These are phyloP conservation scores for Amiota communis DNA, from an alignment of 2,888 invertebrate species.

Conservation along the genomic window DNA sequence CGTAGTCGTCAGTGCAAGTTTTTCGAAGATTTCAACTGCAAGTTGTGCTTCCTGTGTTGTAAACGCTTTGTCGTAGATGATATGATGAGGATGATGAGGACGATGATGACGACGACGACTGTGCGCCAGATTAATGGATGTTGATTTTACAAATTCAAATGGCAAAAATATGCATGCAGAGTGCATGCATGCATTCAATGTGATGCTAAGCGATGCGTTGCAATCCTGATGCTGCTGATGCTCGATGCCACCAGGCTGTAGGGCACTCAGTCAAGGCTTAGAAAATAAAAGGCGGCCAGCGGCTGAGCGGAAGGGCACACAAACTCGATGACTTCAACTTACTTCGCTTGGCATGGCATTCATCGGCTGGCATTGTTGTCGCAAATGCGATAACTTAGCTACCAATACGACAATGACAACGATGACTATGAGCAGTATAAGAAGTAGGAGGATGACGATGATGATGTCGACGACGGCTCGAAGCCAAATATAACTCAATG, in stretches of 20 bases:
- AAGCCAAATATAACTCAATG: slow-evolving; percentile 61
- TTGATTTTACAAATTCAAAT: slow-evolving; percentile 67
- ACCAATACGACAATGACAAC: slow-evolving; percentile 63
- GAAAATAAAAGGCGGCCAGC: neutral
- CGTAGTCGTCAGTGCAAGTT: slow-evolving; percentile 2
- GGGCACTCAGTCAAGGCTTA: slow-evolving; percentile 33
- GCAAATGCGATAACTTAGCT: slow-evolving; percentile 67
- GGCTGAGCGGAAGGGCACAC: slow-evolving; percentile 4
- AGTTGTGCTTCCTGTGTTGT: neutral
- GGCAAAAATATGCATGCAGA: slow-evolving; percentile 66
- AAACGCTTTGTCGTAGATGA: too few relatives aligned
- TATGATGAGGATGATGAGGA: neutral
- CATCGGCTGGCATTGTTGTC: slow-evolving; percentile 57
- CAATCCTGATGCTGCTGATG: slow-evolving; percentile 18
- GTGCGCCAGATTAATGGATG: slow-evolving; percentile 60
- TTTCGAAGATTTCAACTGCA: slow-evolving; percentile 51
- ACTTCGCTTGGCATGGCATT: neutral
- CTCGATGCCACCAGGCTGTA: neutral
- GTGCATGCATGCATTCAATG: slow-evolving; percentile 48
- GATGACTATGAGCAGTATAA: neutral
- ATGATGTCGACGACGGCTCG: slow-evolving; percentile 37
- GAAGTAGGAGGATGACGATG: slow-evolving; percentile 53
- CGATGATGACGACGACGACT: slow-evolving; percentile 14
- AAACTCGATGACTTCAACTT: neutral
- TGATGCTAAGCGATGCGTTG: slow-evolving; percentile 42